These are phyloP conservation scores for Eupithecia subumbrata DNA, from an alignment of 2,888 invertebrate species.

Conservation along the genomic window DNA sequence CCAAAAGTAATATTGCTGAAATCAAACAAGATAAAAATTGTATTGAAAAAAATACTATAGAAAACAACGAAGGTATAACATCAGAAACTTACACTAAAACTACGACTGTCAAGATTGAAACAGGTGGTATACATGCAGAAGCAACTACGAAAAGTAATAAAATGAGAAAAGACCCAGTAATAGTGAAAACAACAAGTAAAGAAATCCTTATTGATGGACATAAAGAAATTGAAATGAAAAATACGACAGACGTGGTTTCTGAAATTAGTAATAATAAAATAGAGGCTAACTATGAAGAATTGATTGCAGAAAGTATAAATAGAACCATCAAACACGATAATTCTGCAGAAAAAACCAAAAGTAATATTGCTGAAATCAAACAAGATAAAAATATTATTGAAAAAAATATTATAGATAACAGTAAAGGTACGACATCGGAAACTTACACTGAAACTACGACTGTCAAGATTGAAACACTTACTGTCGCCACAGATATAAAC, in stretches of 20 bases:
- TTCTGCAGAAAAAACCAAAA: neutral
- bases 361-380: neutral
- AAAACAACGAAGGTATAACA: neutral
- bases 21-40: neutral
- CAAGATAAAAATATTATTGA: neutral
- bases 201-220: neutral
- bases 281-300: neutral
- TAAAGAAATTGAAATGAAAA: neutral
- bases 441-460: conserved; percentile 8
- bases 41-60: neutral
- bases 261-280: neutral
- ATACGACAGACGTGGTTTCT: neutral
- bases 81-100: conserved; percentile 4
- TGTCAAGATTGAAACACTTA: conserved; percentile 13
- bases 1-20: neutral
- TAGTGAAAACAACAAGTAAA: neutral
- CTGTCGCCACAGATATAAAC: conserved; percentile 6
- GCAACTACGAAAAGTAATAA: no score
- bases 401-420: neutral
- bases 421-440: conserved; percentile 8
- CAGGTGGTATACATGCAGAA: no score
- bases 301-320: neutral
- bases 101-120: conserved; percentile 17
- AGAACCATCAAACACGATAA: neutral
- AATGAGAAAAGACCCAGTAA: neutral